Base-by-base conservation (phyloP, 2,888 invertebrate species). In the Caenorhabditis auriculariae region DNA sequence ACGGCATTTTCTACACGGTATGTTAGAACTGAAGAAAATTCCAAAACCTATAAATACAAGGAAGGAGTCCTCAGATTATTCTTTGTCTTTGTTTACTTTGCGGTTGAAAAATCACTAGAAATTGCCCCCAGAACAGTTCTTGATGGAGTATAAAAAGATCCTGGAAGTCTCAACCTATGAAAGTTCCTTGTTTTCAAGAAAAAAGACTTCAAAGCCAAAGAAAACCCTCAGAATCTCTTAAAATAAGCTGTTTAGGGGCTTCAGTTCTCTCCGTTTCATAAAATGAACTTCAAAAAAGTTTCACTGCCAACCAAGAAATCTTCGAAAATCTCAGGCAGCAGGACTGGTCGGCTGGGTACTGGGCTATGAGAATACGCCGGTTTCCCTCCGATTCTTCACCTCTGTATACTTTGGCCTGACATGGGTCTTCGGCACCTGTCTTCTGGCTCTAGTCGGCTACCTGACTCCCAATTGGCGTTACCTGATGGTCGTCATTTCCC, bases 1-100 rank as follows among this genome's bases (percentile, higher is more conserved):
- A 90, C 24, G 90, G 90, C 15, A 87, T 88, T 12, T 88, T 88
- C 9, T 88, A 89, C 7, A 89, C 89, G 5, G 89, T 89, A 5
- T 12, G 35, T 32, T 32, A 12, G 9, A 9, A 32, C 35, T 32
- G 9, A 12, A n/a, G n/a, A 32, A 32, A 32, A 32, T 32, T n/a
- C n/a, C n/a, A n/a, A n/a, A n/a, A n/a, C n/a, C n/a, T n/a, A n/a
- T n/a, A n/a, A n/a, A n/a, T n/a, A n/a, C n/a, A n/a, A n/a, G n/a
- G n/a, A n/a, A n/a, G n/a, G n/a, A n/a, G n/a, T n/a, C n/a, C n/a
- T n/a, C n/a, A n/a, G n/a, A n/a, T n/a, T n/a, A n/a, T n/a, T n/a
- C n/a, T n/a, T n/a, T n/a, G n/a, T n/a, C n/a, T n/a, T n/a, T n/a
- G n/a, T n/a, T n/a, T n/a, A n/a, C n/a, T n/a, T n/a, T n/a, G n/a